Evolutionary conservation across 2,888 invertebrate species (phyloP).

Genomic region (Cistogaster globosa): DNA sequence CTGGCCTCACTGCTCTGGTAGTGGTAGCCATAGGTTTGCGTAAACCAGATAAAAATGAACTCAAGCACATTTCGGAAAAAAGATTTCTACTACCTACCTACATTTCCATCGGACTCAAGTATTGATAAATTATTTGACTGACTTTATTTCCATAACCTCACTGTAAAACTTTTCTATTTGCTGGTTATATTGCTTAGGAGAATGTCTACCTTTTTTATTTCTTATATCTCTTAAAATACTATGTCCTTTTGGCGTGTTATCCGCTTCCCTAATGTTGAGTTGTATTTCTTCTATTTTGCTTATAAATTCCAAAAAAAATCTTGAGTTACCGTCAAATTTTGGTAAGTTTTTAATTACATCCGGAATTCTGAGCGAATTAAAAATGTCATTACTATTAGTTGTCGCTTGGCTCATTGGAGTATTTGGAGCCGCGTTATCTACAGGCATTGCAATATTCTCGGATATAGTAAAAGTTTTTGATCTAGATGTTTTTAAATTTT

Average conservation of each 20-base stretch:
- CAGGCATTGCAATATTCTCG: too few relatives aligned
- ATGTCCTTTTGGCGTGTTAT: not conserved
- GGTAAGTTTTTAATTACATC: not conserved
- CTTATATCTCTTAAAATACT: not conserved
- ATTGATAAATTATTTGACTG: conserved; percentile 69
- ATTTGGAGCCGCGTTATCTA: too few relatives aligned
- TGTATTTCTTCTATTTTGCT: not conserved
- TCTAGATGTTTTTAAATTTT: too few relatives aligned
- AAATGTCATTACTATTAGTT: not conserved
- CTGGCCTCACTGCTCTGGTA: not conserved
- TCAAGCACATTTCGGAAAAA: not conserved
- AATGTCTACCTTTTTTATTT: conserved; percentile 42
- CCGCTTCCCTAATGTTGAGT: not conserved
- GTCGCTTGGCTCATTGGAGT: too few relatives aligned
- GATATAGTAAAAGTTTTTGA: too few relatives aligned
- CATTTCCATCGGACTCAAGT: conserved; percentile 66
- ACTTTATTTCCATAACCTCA: conserved; percentile 71
- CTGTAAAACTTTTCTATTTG: conserved; percentile 58
- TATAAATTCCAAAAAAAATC: not conserved
- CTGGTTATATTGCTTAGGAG: too few relatives aligned
- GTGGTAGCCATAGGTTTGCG: not conserved
- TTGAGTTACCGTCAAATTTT: not conserved
- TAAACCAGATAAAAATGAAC: too few relatives aligned
- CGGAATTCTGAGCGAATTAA: not conserved
- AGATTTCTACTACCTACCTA: conserved; percentile 52